phyloP scores from a whole-genome alignment of 1,140 invertebrate genomes.

The Diploscapter pachys region DNA sequence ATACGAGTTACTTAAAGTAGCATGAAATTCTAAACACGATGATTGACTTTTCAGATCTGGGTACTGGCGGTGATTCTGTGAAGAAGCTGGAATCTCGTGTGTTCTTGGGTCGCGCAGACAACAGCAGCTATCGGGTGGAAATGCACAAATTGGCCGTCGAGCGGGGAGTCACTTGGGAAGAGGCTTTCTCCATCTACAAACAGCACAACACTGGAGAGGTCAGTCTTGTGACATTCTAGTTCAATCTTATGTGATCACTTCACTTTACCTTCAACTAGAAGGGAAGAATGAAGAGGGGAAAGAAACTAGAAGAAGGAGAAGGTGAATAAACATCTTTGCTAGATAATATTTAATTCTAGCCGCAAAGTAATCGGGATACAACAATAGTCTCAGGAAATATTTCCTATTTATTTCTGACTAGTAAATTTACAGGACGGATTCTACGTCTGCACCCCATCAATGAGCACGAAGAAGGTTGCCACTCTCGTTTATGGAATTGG shows the following conservation, averaged over 20 bases:
- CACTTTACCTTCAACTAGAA: no score
- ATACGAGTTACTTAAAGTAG: no score
- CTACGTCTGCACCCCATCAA: conserved; percentile 42
- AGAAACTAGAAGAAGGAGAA: no score
- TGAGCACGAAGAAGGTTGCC: conserved; percentile 36
- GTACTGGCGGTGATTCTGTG: conserved; percentile 53
- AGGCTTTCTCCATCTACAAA: conserved; percentile 73
- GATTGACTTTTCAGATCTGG: conserved; percentile 42
- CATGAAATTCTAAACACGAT: neutral
- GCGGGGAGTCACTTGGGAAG: conserved; percentile 85
- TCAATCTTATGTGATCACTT: no score
- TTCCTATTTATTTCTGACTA: no score
- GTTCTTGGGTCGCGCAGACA: conserved; percentile 45
- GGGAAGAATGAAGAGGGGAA: no score
- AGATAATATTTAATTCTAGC: no score
- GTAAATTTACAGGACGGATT: conserved; percentile 46
- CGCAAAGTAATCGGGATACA: no score
- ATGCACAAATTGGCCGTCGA: conserved; percentile 69
- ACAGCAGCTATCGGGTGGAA: conserved; percentile 50
- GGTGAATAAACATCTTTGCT: no score
- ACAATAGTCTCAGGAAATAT: no score
- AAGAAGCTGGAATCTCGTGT: conserved; percentile 49
- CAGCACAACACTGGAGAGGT: conserved; percentile 69
- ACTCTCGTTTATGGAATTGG: conserved; percentile 34
- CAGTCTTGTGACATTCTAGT: conserved; percentile 77